Conservation (phyloP, 2,888 invertebrate species). For the Ceramica pisi region DNA sequence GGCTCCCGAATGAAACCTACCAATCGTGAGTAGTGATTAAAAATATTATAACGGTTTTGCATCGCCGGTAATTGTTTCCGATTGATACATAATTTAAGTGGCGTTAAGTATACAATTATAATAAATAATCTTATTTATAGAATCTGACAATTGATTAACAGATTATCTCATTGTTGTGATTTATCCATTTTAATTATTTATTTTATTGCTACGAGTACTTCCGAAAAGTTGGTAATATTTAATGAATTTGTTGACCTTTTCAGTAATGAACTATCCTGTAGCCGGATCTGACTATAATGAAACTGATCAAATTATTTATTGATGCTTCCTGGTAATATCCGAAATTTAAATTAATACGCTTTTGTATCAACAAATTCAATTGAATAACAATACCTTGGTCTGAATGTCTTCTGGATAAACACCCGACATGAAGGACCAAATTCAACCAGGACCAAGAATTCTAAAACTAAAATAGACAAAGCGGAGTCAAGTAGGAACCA, state of each 20-base stretch:
- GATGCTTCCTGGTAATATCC: neutral
- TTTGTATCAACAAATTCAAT: neutral
- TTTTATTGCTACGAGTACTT: neutral
- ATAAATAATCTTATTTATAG: conserved; percentile 42
- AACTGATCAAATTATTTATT: conserved; percentile 5
- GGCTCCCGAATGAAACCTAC: conserved; percentile 46
- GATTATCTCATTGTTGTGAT: conserved; percentile 10
- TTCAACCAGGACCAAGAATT: neutral
- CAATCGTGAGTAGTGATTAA: conserved; percentile 57
- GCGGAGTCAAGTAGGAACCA: conserved; percentile 14
- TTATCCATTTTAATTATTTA: conserved; percentile 22
- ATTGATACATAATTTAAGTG: conserved; percentile 50
- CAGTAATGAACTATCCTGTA: neutral
- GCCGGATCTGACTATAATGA: neutral
- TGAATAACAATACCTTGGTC: neutral
- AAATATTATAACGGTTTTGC: conserved; percentile 59
- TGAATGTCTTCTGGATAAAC: neutral
- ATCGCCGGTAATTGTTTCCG: conserved; percentile 51
- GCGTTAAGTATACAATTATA: conserved; percentile 38
- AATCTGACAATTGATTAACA: conserved; percentile 29
- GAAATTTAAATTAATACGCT: neutral
- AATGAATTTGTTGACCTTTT: conserved; percentile 8
- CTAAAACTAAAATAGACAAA: conserved; percentile 2
- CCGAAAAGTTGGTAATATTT: conserved; percentile 6
- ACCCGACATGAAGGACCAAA: neutral